Evolutionary conservation across 2,888 invertebrate genomes (phyloP).

Genomic region (Thera obeliscata): DNA sequence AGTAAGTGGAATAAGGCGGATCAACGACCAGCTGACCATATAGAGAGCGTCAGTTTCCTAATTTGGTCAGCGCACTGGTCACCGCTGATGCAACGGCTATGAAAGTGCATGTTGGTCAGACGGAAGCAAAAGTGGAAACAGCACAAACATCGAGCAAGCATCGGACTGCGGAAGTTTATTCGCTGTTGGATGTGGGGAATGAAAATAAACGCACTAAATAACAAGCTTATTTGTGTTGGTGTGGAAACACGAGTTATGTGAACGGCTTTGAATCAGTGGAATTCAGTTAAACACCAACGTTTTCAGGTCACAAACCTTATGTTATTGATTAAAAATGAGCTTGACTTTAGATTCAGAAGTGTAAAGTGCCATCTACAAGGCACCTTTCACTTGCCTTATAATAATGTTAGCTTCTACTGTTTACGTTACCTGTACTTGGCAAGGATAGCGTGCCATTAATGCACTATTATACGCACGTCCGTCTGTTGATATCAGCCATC

Average conservation of each 20-base stretch:
- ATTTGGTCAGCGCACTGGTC: background rate
- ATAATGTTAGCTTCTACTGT: background rate
- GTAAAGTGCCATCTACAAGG: too few relatives aligned
- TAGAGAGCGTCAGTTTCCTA: slow-evolving; percentile 1
- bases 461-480: background rate
- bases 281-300: too few relatives aligned
- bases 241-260: slow-evolving; percentile 7
- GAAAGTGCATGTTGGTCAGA: slow-evolving; percentile 3
- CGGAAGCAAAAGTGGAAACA: slow-evolving; percentile 17
- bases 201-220: slow-evolving; percentile 13
- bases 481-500: too few relatives aligned
- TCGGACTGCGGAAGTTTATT: slow-evolving; percentile 18
- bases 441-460: slow-evolving; percentile 1
- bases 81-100: slow-evolving; percentile 1
- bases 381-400: background rate
- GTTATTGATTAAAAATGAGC: too few relatives aligned
- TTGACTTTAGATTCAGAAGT: too few relatives aligned
- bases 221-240: background rate
- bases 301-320: too few relatives aligned
- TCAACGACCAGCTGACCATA: slow-evolving; percentile 4
- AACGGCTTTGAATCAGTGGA: background rate
- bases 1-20: background rate
- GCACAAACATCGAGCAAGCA: slow-evolving; percentile 13
- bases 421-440: background rate
- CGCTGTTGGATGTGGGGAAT: background rate